These are phyloP conservation scores for Esperia sulphurella DNA, from an alignment of 2,888 invertebrate species.

Conservation along the genomic window DNA sequence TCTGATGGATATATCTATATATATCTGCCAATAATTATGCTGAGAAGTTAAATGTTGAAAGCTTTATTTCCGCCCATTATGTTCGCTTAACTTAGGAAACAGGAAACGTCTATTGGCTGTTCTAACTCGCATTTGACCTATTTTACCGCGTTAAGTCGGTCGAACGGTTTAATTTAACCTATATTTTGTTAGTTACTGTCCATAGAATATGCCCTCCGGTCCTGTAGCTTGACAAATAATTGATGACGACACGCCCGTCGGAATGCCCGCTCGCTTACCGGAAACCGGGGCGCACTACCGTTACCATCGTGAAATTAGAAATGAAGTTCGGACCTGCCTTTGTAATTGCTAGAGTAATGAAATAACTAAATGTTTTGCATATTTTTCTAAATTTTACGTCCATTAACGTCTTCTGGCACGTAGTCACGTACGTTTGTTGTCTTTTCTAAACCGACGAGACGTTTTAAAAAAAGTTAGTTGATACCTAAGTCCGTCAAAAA, in stretches of 20 bases:
- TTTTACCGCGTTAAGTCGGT: conserved; percentile 24
- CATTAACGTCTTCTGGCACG: no score
- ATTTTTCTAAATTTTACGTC: no score
- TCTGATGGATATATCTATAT: conserved; percentile 1
- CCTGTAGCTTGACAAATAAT: conserved; percentile 54
- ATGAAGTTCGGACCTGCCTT: conserved; percentile 41
- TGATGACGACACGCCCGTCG: conserved; percentile 59
- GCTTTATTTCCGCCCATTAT: conserved; percentile 12
- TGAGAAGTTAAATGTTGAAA: conserved; percentile 4
- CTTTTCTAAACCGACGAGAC: no score
- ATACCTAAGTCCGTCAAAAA: no score
- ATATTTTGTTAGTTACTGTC: conserved; percentile 21
- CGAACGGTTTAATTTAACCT: conserved; percentile 26
- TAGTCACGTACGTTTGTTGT: no score
- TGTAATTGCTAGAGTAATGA: conserved; percentile 6
- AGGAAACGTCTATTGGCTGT: conserved; percentile 7
- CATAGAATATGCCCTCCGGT: conserved; percentile 26
- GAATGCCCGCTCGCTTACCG: conserved; percentile 60
- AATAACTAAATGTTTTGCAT: not conserved
- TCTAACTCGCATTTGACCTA: conserved; percentile 27
- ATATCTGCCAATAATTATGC: not conserved
- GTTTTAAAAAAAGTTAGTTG: no score
- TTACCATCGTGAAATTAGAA: conserved; percentile 64
- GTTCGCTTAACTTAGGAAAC: conserved; percentile 6
- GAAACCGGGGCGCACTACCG: conserved; percentile 67